Percentiles rank a stretch among this genome's conserved stretches.
These are phyloP conservation scores for Tenebrio molitor DNA, from an alignment of 1,140 invertebrate species.

Conservation along the genomic window DNA sequence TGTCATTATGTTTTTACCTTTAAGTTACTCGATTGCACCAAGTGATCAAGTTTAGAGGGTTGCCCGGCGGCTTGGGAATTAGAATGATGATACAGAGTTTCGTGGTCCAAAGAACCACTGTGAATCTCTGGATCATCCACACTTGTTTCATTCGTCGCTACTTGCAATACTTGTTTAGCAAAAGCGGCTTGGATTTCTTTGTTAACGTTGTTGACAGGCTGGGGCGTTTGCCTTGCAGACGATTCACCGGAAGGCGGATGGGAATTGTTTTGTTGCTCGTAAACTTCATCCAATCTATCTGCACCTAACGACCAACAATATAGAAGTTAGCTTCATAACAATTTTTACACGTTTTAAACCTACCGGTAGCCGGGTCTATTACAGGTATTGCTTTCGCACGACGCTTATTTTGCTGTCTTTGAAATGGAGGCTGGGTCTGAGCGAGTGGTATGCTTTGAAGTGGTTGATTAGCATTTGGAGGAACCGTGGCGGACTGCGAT, in stretches of 20 bases:
- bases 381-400: slow-evolving; percentile 61
- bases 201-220: slow-evolving; percentile 57
- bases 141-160: slow-evolving; percentile 53
- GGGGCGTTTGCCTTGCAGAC: slow-evolving; percentile 64
- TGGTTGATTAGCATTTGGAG: slow-evolving; percentile 47
- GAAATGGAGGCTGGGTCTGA: slow-evolving; percentile 45
- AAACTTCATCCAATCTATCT: slow-evolving; percentile 61
- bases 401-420: slow-evolving; percentile 47
- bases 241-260: slow-evolving; percentile 64
- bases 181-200: slow-evolving; percentile 64
- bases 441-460: not conserved
- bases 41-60: slow-evolving; percentile 46
- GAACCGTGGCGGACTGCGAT: slow-evolving; percentile 44
- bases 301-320: slow-evolving; percentile 47
- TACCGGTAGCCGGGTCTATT: slow-evolving; percentile 63
- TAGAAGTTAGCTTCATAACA: not conserved
- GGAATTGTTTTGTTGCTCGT: slow-evolving; percentile 59
- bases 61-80: slow-evolving; percentile 12
- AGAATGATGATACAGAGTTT: slow-evolving; percentile 17
- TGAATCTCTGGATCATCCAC: slow-evolving; percentile 24
- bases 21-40: slow-evolving; percentile 62
- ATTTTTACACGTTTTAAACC: slow-evolving; percentile 1
- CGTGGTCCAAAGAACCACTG: slow-evolving; percentile 11
- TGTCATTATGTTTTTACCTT: slow-evolving; percentile 53
- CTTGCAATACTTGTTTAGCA: slow-evolving; percentile 62